Base-by-base conservation (phyloP, 2,888 invertebrate species). In the Cabera pusaria region DNA sequence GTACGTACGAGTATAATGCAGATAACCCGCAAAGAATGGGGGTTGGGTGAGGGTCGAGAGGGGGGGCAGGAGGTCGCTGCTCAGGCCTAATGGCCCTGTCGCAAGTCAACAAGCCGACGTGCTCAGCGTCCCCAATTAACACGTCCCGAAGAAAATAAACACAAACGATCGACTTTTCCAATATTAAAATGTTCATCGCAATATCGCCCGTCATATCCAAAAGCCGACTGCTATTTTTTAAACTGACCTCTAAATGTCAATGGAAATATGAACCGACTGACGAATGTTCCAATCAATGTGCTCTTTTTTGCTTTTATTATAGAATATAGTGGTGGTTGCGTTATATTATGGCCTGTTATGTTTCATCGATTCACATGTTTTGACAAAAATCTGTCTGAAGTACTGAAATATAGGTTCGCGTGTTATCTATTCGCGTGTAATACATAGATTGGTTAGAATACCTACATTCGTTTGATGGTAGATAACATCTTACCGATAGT, bases 51-150 rank as follows among this genome's bases (percentile, higher is more conserved):
- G 56, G 52, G 62, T 50, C 39, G 29, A 32, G 34, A 21, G 50
- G 47, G n/a, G 40, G 49, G 41, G 40, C 24, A 17, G 40, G 35
- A 8, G 18, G 34, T 47, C 50, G 51, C 59, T 60, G 56, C 61
- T 59, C 63, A 56, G 54, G 64, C 70, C 71, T 78, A 78, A 77
- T 75, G 72, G 71, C 60, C 63, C 65, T 70, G 75, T 77, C 74
- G 72, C 74, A 67, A 79, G 79, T 79, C 78, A 81, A 80, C 78
- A 81, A 72, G 65, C 64, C 67, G 67, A 69, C 80, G 81, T 79
- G 79, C 74, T 64, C 65, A 46, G 78, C 66, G 58, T 77, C 59
- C 65, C 70, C 69, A 79, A 81, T 78, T 77, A 77, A 72, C 69
- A 72, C 69, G 62, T 64, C 59, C 64, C 64, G 62, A 71, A 76